Conservation (phyloP, 2,113 vertebrate species). For the Menura novaehollandiae region DNA sequence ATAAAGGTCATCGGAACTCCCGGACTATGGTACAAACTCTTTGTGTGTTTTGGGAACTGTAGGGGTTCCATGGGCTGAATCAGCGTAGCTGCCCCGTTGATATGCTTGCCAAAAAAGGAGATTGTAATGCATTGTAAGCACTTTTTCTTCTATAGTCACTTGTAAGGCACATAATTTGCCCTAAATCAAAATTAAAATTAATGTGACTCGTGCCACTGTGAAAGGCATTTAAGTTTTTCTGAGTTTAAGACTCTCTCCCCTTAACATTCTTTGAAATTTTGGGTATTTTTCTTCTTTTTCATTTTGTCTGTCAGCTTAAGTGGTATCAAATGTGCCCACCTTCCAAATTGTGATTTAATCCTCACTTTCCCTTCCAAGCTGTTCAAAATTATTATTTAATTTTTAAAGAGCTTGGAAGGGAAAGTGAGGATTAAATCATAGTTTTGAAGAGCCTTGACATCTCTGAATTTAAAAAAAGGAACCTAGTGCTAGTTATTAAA, state of each 20-base stretch:
- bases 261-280: neutral
- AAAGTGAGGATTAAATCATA: neutral
- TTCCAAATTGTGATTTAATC: neutral
- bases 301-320: neutral
- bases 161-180: neutral
- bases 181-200: neutral
- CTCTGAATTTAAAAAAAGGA: neutral
- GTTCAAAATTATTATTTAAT: neutral
- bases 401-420: neutral
- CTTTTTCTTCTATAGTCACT: neutral
- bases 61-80: neutral
- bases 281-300: neutral
- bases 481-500: neutral
- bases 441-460: neutral
- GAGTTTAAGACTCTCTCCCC: neutral
- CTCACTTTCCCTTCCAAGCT: neutral
- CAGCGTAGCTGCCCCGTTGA: neutral
- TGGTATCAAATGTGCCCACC: neutral
- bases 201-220: neutral
- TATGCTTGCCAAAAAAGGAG: neutral
- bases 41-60: neutral
- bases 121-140: neutral
- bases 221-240: neutral
- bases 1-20: constrained; percentile 98
- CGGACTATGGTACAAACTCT: constrained; percentile 88